Base-by-base conservation (phyloP, 2,888 invertebrate genomes). In the Eubasilissa splendida region DNA sequence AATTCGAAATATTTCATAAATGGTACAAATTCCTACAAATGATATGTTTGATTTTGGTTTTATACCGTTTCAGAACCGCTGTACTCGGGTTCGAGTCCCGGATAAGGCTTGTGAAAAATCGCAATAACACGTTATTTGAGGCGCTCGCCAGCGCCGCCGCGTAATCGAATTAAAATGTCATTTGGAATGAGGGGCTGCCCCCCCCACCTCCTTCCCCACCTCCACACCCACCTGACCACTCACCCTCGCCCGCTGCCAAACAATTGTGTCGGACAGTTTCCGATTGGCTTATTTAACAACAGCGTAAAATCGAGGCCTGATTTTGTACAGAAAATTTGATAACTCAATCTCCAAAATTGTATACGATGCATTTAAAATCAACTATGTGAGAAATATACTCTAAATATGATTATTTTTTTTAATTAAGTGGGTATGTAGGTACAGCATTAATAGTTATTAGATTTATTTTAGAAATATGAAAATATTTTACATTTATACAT, bases 141-240 rank as follows among this genome's bases (percentile, higher is more conserved):
- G 42, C 31, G 70, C 31, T 70, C 22, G 56, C 71, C 42, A 12
- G 71, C 58, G 42, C n/a, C 58, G 71, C 56, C 42, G 11, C 7
- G 33, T 81, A 81, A 81, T 81, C 74, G 60, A 78, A 81, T 81
- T 81, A 81, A 78, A 81, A 78, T 78, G 81, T 81, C 81, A 81
- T 81, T 81, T 78, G 81, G 77, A 63, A 60, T 80, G 80, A 80
- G 63, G 77, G 60, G 54, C 58, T 52, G 68, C 75, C 58, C 11
- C 22, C 70, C 52, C 56, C 50, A 2, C 50, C 12, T 4, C 54
- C 56, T 33, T 8, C 56, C 58, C 58, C 31, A 9, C 22, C 56
- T 8, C 22, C 12, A 63, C 63, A 63, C 22, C 33, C 71, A 0
- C n/a, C 9, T 11, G 22, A 31, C 9, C 71, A 1, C 7, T 31